Percentiles rank a stretch among this genome's conserved stretches.
These are phyloP conservation scores for Gorsachius magnificus DNA, from an alignment of 2,797 vertebrate genomes.

Conservation along the genomic window DNA sequence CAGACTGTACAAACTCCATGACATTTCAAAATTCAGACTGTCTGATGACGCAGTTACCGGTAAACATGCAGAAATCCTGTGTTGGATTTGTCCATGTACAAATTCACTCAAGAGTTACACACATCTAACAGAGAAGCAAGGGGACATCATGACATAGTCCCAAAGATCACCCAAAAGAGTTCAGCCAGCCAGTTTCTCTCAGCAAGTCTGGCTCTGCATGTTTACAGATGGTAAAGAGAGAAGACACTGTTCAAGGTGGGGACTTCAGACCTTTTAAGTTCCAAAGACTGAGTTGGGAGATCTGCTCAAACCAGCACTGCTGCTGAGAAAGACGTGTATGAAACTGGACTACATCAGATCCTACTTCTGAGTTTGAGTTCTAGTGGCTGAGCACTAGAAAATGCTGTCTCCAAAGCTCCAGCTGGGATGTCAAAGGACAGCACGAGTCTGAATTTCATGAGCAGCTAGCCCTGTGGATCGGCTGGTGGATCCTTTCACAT, in stretches of 20 bases:
- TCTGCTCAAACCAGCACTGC: neutral
- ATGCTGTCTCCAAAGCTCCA: neutral
- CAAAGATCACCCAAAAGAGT: neutral
- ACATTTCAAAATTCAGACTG: neutral
- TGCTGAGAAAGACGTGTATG: neutral
- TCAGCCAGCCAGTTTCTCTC: neutral
- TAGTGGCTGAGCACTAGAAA: neutral
- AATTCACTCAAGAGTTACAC: neutral
- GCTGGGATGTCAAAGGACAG: neutral
- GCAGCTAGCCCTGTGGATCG: neutral
- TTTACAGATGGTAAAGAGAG: neutral
- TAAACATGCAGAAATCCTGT: neutral
- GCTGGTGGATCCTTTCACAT: neutral
- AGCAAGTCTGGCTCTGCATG: neutral
- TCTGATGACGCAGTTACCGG: neutral
- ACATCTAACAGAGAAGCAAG: neutral
- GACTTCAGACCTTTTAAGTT: neutral
- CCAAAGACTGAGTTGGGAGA: neutral
- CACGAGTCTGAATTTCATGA: neutral
- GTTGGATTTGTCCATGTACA: fast-evolving
- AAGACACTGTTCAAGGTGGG: neutral
- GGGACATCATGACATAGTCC: neutral
- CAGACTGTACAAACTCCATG: neutral
- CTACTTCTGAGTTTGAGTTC: neutral
- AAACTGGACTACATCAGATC: neutral